phyloP scores from a whole-genome alignment of 2,113 vertebrate species.

The Nerophis ophidion region DNA sequence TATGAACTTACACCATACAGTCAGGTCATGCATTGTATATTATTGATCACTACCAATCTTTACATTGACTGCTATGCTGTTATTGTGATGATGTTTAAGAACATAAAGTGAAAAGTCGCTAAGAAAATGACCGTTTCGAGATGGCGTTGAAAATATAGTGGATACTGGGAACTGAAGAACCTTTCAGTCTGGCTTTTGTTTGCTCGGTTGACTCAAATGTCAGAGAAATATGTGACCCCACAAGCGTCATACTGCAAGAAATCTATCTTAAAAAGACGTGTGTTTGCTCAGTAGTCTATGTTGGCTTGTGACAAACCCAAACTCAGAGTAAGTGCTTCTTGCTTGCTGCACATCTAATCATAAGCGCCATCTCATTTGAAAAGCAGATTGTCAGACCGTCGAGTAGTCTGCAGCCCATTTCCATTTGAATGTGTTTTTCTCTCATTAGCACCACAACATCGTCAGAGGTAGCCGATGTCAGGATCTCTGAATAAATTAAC shows the following conservation, averaged over 20 bases:
- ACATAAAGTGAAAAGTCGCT: too few relatives aligned
- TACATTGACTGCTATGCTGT: too few relatives aligned
- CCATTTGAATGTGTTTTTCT: constrained; percentile 13
- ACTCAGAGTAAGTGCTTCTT: constrained; percentile 16
- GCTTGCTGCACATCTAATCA: neutral
- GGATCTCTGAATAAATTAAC: constrained; percentile 21
- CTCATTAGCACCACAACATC: neutral
- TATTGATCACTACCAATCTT: too few relatives aligned
- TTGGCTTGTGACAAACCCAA: constrained; percentile 8
- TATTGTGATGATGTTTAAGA: too few relatives aligned
- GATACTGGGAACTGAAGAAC: too few relatives aligned
- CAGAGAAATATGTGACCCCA: neutral
- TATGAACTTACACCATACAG: too few relatives aligned
- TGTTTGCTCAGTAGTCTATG: constrained; percentile 4
- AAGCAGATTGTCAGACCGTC: constrained; percentile 20
- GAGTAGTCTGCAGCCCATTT: constrained; percentile 10
- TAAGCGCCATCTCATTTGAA: constrained; percentile 17
- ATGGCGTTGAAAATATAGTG: too few relatives aligned
- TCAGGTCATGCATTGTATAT: too few relatives aligned
- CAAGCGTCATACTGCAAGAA: too few relatives aligned
- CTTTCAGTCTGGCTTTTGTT: constrained; percentile 4
- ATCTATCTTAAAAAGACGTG: too few relatives aligned
- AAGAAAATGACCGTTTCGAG: too few relatives aligned
- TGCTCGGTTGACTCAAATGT: neutral
- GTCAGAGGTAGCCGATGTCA: constrained; percentile 4